A percentile compares a stretch with the other conserved stretches of the same genome.
phyloP scores from a whole-genome alignment of 2,113 vertebrate genomes.

The Apistogramma diplotaenia region DNA sequence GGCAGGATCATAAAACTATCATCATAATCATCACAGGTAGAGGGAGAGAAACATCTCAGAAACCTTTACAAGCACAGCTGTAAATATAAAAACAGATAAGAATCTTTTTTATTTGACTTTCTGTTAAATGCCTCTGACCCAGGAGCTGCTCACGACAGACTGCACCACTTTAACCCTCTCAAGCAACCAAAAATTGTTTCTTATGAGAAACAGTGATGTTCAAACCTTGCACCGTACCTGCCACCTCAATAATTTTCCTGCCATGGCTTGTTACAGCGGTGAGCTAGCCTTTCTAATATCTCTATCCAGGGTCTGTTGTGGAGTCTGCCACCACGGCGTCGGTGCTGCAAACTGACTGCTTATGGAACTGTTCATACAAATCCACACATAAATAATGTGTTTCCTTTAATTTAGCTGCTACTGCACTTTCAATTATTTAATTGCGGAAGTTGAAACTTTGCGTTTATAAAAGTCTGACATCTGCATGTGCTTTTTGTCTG shows the following conservation, averaged over 20 bases:
- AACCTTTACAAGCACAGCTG: not conserved
- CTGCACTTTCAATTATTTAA: not conserved
- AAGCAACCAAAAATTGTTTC: constrained; percentile 8
- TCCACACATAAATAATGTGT: not conserved
- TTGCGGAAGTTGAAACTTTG: not conserved
- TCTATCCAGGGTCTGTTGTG: constrained; percentile 3
- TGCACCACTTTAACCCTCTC: not conserved
- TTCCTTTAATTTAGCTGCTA: not conserved
- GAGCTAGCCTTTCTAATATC: constrained; percentile 16
- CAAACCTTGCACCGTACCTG: constrained; percentile 22
- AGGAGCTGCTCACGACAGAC: not conserved
- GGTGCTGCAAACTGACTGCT: not conserved
- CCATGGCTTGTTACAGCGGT: constrained; percentile 33
- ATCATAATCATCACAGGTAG: not conserved
- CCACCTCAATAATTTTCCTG: constrained; percentile 27
- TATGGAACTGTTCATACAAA: not conserved
- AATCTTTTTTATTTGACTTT: not conserved
- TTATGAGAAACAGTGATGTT: not conserved
- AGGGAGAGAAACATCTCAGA: not conserved
- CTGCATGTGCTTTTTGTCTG: constrained; percentile 13
- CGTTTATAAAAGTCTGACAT: not conserved
- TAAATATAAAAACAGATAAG: not conserved
- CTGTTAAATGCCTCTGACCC: not conserved
- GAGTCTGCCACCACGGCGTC: not conserved
- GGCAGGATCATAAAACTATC: not conserved